phyloP scores from a whole-genome alignment of 2,797 vertebrate genomes.

The Balearica regulorum region DNA sequence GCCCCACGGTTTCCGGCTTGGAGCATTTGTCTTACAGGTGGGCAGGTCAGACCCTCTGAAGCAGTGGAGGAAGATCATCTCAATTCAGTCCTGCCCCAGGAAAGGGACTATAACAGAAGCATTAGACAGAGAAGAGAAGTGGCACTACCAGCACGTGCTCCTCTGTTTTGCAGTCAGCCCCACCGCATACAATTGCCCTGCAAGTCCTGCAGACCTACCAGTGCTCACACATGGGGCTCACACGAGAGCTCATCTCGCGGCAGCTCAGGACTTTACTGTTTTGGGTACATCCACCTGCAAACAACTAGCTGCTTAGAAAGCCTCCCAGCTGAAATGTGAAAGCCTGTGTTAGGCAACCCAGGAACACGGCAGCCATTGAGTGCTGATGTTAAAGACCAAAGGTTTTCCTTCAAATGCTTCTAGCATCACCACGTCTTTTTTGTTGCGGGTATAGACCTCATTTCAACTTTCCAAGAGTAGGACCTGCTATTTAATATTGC shows the following conservation, averaged over 20 bases:
- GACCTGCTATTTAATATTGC: not conserved
- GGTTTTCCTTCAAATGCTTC: not conserved
- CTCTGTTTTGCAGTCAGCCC: not conserved
- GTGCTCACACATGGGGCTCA: accelerated
- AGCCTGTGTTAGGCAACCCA: not conserved
- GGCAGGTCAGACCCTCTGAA: not conserved
- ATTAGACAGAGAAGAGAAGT: not conserved
- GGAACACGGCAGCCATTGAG: not conserved
- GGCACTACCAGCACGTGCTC: not conserved
- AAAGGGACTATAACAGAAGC: not conserved
- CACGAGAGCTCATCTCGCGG: accelerated
- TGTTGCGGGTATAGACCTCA: not conserved
- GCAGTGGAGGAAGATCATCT: not conserved
- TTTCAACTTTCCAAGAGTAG: not conserved
- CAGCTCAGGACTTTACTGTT: not conserved
- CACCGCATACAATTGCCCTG: accelerated
- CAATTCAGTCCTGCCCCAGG: not conserved
- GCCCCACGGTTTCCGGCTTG: not conserved
- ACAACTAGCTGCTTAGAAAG: not conserved
- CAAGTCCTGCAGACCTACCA: not conserved
- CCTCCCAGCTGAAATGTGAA: not conserved
- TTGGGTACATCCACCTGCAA: not conserved
- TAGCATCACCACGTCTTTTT: not conserved
- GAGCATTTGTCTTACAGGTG: not conserved
- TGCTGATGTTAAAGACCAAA: not conserved